These are phyloP conservation scores for Rachycentron canadum DNA, from an alignment of 2,797 vertebrate species.

Conservation along the genomic window DNA sequence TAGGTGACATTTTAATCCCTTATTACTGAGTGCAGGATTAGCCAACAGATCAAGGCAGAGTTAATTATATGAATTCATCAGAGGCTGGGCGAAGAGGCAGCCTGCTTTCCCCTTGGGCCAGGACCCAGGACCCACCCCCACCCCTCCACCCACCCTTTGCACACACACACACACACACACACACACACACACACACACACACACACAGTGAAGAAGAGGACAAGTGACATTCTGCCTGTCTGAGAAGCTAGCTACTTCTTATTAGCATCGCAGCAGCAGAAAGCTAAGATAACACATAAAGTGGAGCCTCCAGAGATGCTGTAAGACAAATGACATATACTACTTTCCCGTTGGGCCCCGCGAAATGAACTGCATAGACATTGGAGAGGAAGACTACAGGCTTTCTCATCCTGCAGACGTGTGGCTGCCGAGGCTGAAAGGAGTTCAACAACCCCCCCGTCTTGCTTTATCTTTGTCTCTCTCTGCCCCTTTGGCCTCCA, in stretches of 20 bases:
- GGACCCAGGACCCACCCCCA: conserved; percentile 68
- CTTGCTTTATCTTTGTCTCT: conserved; percentile 84
- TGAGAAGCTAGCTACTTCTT: conserved; percentile 55
- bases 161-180: conserved; percentile 14
- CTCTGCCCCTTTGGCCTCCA: conserved; percentile 85
- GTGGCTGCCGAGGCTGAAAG: conserved; percentile 68
- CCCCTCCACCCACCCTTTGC: conserved; percentile 58
- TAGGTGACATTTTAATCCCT: conserved; percentile 89
- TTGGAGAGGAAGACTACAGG: conserved; percentile 60
- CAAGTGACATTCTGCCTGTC: conserved; percentile 67
- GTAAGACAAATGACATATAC: conserved; percentile 76
- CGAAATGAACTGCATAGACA: conserved; percentile 73
- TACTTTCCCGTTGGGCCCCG: conserved; percentile 58
- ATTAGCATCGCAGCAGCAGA: conserved; percentile 57
- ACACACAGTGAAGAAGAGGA: conserved; percentile 54
- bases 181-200: conserved; percentile 30
- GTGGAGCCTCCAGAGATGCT: conserved; percentile 69
- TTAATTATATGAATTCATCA: conserved; percentile 90
- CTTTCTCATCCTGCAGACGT: conserved; percentile 73
- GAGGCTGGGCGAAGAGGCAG: conserved; percentile 82
- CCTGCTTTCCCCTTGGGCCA: conserved; percentile 77
- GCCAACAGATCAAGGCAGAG: conserved; percentile 87
- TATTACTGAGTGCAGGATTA: conserved; percentile 88
- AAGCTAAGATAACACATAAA: conserved; percentile 70
- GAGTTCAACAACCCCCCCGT: conserved; percentile 69